phyloP scores from a whole-genome alignment of 2,797 vertebrate genomes.

The Anguilla obscura region DNA sequence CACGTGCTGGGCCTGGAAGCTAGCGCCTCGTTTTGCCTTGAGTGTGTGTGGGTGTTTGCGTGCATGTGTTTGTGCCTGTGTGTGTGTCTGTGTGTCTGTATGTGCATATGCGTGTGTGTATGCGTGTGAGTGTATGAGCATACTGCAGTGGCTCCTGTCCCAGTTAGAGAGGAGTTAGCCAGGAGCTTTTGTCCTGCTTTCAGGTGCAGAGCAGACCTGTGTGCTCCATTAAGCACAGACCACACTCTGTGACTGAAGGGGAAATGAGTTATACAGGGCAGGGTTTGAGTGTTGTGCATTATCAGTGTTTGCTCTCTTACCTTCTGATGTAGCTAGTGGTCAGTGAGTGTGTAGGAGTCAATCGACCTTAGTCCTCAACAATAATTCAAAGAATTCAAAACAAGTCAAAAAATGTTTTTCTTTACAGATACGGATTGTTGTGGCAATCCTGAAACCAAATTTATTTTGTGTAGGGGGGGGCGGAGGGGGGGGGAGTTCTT shows the following conservation, averaged over 20 bases:
- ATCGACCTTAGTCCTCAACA: no score
- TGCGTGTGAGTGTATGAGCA: neutral
- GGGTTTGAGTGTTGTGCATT: no score
- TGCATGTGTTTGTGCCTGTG: neutral
- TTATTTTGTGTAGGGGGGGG: no score
- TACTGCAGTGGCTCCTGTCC: constrained; percentile 9
- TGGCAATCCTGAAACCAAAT: neutral
- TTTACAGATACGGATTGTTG: neutral
- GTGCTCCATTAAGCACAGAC: neutral
- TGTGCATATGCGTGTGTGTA: neutral
- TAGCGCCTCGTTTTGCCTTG: neutral
- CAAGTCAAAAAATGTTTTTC: neutral
- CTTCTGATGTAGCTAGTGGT: neutral
- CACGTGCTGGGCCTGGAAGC: neutral
- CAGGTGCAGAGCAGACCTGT: neutral
- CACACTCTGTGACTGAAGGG: neutral
- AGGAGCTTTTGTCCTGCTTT: no score
- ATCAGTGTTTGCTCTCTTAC: neutral
- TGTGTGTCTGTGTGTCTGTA: neutral
- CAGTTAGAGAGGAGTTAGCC: neutral
- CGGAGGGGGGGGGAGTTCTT: neutral
- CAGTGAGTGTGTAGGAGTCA: no score
- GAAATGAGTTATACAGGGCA: neutral
- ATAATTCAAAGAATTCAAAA: no score
- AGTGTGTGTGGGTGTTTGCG: neutral